phyloP scores from a whole-genome alignment of 2,797 vertebrate genomes.

The Sylvia borin region DNA sequence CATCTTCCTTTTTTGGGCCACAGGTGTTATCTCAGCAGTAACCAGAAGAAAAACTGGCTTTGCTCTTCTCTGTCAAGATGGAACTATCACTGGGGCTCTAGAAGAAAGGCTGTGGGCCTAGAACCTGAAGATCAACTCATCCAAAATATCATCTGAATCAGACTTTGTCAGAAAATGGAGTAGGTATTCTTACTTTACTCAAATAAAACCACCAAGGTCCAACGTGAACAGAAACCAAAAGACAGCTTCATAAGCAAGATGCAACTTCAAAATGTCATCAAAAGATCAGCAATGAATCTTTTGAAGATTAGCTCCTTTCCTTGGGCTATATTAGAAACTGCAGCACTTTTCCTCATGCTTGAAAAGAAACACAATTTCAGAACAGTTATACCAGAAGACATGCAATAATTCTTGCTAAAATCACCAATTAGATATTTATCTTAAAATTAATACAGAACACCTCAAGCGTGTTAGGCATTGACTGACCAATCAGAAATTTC shows the following conservation, averaged over 20 bases:
- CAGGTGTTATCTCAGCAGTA: background rate
- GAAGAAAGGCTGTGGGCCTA: background rate
- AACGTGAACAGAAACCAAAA: background rate
- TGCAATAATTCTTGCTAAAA: background rate
- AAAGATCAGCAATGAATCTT: background rate
- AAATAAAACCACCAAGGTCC: background rate
- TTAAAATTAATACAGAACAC: background rate
- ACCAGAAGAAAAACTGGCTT: background rate
- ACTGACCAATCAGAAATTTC: background rate
- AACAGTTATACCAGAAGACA: background rate
- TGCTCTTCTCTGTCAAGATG: background rate
- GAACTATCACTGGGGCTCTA: background rate
- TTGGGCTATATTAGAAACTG: background rate
- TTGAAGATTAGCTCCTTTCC: background rate
- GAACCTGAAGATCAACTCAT: background rate
- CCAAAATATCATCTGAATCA: background rate
- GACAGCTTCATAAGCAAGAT: background rate
- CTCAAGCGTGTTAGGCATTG: background rate
- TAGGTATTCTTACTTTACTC: background rate
- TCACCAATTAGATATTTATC: background rate
- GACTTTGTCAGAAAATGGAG: background rate
- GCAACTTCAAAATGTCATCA: background rate
- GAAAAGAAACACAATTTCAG: background rate
- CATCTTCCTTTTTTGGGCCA: background rate
- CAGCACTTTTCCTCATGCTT: background rate